Evolutionary conservation across 2,797 vertebrate species (phyloP).

Genomic region (Sebastes matsubarae): DNA sequence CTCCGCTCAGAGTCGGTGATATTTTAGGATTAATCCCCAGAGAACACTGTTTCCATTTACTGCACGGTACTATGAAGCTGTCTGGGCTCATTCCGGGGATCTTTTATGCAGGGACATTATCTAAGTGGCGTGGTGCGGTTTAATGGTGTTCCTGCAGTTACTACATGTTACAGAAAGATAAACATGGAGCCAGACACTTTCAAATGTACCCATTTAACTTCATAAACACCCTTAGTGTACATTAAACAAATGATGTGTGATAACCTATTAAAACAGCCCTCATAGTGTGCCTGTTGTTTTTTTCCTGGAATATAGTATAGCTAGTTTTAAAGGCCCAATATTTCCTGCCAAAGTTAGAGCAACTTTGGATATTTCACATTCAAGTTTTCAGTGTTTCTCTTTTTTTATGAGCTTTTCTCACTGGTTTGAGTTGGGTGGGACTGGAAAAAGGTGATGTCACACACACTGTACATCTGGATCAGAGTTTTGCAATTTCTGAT

Average conservation of each 20-base stretch:
- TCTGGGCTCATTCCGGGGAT: slow-evolving; percentile 38
- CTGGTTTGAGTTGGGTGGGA: not conserved
- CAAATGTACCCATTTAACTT: not conserved
- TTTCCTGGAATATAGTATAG: not conserved
- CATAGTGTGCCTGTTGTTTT: not conserved
- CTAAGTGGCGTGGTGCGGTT: not conserved
- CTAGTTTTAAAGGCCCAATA: not conserved
- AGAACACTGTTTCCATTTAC: slow-evolving; percentile 74
- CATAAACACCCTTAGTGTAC: not conserved
- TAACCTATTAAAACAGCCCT: not conserved
- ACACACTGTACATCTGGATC: not conserved
- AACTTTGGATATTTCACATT: not conserved
- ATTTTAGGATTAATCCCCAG: slow-evolving; percentile 77
- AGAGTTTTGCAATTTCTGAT: not conserved
- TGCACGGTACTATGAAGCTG: slow-evolving; percentile 20
- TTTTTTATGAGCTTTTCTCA: not conserved
- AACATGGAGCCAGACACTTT: not conserved
- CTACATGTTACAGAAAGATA: not conserved
- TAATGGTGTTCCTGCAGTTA: not conserved
- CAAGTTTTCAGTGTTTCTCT: not conserved
- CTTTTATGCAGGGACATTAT: not conserved
- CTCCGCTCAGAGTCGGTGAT: slow-evolving; percentile 60
- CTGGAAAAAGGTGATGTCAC: not conserved
- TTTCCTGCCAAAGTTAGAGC: not conserved
- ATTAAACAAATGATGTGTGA: not conserved